Evolutionary conservation across 1,140 invertebrate species (phyloP), one percentile per base, ranked within the genome.

Genomic region (Megathymus violae): DNA sequence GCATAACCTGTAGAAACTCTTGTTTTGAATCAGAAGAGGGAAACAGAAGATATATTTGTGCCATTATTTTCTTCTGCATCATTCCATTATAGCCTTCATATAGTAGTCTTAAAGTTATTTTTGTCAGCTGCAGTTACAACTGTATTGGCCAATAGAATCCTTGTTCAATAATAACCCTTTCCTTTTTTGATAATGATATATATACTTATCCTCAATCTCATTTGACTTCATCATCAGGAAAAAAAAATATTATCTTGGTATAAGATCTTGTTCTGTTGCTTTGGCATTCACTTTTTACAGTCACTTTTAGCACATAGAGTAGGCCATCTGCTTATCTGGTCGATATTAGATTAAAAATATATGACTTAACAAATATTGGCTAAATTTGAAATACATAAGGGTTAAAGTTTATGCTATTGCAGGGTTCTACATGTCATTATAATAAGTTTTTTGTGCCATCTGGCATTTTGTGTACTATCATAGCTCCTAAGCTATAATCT

Each of bases 1-100:
- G 54, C 4, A 89, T 64, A 65, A 86, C 86, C 0, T 46, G 11
- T 60, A 74, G 65, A 52, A 89, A 88, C 40, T 81, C 74, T 16
- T 72, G 56, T 15, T 60, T 14, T 40, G 10, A 36, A 9, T 60
- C 43, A 15, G 48, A 19, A 1, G 14, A n/a, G 1, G 34, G 25
- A 16, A 31, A 60, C 58, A 43, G 38, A 3, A 60, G 19, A 60
- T 60, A 60, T 14, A 14, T 44, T 48, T 44, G 36, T 22, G 43
- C 3, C 13, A 36, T 19, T 31, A 36, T 36, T 46, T 60, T 60
- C 27, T 19, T 60, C 14, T 60, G 58, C 13, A 60, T 11, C 25
- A 60, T 60, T 36, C 58, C 58, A 10, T 19, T 14, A 16, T 60
- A 44, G 2, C 25, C 25, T 19, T 31, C 41, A 27, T 60, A 44